phyloP scores from a whole-genome alignment of 2,113 vertebrate genomes.

The Sander lucioperca region DNA sequence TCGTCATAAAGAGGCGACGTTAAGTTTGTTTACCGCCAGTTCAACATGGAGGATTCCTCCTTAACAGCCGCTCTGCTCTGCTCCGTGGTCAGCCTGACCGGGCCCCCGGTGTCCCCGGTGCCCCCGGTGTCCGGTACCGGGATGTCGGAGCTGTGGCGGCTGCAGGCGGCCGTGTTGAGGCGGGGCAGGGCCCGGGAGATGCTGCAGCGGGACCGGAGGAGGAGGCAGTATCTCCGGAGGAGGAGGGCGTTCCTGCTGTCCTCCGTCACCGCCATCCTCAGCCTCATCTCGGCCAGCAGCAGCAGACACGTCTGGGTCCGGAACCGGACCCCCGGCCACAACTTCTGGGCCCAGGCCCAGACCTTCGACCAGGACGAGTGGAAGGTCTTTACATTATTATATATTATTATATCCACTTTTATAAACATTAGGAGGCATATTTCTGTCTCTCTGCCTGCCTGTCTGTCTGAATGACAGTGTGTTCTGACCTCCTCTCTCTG shows the following conservation, averaged over 20 bases:
- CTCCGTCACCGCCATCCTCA: constrained; percentile 41
- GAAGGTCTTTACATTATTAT: constrained; percentile 5
- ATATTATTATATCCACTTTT: too few species aligned
- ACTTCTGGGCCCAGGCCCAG: constrained; percentile 40
- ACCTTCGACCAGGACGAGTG: constrained; percentile 51
- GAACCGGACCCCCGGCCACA: constrained; percentile 6
- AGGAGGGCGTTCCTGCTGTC: constrained; percentile 58
- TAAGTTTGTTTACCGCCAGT: constrained; percentile 1
- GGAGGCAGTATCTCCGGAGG: constrained; percentile 52
- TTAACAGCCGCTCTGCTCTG: neutral
- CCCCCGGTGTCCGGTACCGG: neutral
- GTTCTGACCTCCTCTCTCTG: too few species aligned
- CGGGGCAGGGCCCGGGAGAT: constrained; percentile 46
- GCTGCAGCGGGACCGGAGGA: constrained; percentile 38
- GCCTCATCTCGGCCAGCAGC: constrained; percentile 40
- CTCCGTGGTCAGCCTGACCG: neutral
- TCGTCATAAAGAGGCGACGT: too few species aligned
- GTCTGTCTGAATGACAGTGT: too few species aligned
- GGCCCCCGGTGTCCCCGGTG: neutral
- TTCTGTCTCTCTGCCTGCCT: too few species aligned
- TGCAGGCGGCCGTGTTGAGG: constrained; percentile 30
- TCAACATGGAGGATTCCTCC: neutral
- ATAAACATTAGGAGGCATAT: too few species aligned
- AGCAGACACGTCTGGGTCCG: constrained; percentile 44
- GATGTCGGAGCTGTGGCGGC: constrained; percentile 24